Evolutionary conservation across 2,888 invertebrate genomes (phyloP), one percentile per base, ranked within the genome.

Genomic region (Drosophila antonietae): DNA sequence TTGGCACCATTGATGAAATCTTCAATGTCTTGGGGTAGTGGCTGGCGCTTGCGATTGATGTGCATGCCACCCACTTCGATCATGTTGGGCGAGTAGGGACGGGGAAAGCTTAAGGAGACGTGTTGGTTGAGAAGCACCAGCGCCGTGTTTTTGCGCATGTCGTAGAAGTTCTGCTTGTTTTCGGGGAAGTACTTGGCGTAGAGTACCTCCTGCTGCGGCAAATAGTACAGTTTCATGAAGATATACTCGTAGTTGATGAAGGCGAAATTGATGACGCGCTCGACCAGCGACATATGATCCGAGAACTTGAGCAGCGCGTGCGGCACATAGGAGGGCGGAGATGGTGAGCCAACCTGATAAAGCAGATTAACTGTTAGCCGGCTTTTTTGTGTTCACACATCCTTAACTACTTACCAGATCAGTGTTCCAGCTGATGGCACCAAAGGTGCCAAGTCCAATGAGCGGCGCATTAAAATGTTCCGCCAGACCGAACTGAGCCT

Each of bases 41-140:
- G 88, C 10, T 84, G 83, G 2, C 80, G 75, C 20, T 90, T 73
- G 0, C 88, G 85, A 66, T 92, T 91, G n/a, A 93, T 90, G 57
- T 93, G 93, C 86, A 93, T 85, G 33, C 93, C 93, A 1, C 93
- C 93, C 9, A 93, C 91, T 62, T 93, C 93, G 41, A 93, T 90
- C 87, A 93, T 92, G 73, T 93, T 93, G 20, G 92, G 92, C 3
- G 92, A 75, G 68, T 92, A 92, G 3, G 93, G 93, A 1, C 92
- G 88, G 0, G 93, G 89, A 56, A 80, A 90, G 31, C 90, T 88
- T 8, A 92, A 74, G 0, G 91, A 91, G 18, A 91, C 90, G 62
- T 93, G 93, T 18, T 85, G 90, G 68, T 93, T 93, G 0, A 93
- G 61, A 2, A 93, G 71, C 10, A 92, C 88, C 31, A 92, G 52